Base-by-base conservation (phyloP, 2,888 invertebrate species). In the Nineta flava region DNA sequence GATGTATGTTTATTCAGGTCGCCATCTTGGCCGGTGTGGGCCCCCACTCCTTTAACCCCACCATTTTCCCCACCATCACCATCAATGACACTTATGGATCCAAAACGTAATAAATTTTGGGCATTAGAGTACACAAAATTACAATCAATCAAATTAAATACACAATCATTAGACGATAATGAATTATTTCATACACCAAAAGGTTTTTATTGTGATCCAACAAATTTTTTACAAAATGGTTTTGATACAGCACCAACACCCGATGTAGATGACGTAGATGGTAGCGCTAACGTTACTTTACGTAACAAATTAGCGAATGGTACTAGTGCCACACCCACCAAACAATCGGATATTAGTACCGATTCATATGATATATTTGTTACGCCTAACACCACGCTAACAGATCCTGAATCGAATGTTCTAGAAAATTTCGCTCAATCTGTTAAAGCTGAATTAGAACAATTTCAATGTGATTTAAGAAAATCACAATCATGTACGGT, bases 21-120 rank as follows among this genome's bases (percentile, higher is more conserved):
- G 61, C 73, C 74, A 58, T 74, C 73, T 61, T 75, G 75, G 72
- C 74, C 75, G 61, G 71, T 74, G 60, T 72, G 74, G 72, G 69
- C 68, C 53, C 70, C 72, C 55, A 67, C 68, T 53, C 63, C 68
- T 61, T 52, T 55, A 60, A 55, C 61, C 59, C 53, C 61, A 57
- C 55, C 62, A 52, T 52, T 61, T 53, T 54, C 64, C 55, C 58
- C 60, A 2, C 59, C 63, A 49, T 59, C 62, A 21, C 59, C 62
- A 31, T 61, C 61, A 46, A 32, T 61, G 26, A 57, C 55, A 53
- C 57, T 59, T 41, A 56, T 58, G 53, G 59, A 60, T 48, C 57
- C 61, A 19, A 56, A 59, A 17, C 52, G 51, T 49, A 60, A 61
- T 46, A 59, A 60, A 51, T 65, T 64, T 56, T 65, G 64, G 63